phyloP scores from a whole-genome alignment of 2,888 invertebrate species.

The Luperina nickerlii region DNA sequence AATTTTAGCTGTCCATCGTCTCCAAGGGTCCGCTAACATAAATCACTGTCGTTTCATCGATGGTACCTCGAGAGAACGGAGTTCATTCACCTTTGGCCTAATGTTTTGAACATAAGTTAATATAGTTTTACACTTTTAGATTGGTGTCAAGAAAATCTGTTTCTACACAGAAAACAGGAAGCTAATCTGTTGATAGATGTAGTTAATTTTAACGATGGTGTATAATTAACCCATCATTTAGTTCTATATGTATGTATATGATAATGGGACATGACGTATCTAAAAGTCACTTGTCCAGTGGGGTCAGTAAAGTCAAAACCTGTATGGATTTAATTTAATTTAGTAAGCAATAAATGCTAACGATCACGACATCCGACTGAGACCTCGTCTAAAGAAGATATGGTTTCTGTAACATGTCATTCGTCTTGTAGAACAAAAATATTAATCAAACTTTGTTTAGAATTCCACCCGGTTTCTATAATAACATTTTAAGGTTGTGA shows the following conservation, averaged over 20 bases:
- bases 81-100: conserved; percentile 68
- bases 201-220: conserved; percentile 2
- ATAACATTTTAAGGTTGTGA: background rate
- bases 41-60: conserved; percentile 71
- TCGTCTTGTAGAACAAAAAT: background rate
- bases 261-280: background rate
- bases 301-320: background rate
- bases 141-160: conserved; percentile 39
- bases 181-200: background rate
- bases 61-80: conserved; percentile 58
- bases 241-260: background rate
- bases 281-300: conserved; percentile 26
- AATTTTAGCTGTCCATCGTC: conserved; percentile 40
- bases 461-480: background rate
- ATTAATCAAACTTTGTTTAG: background rate
- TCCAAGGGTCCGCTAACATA: conserved; percentile 60
- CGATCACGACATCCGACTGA: background rate
- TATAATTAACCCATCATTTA: background rate
- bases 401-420: too few species aligned
- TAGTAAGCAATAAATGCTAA: background rate
- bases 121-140: conserved; percentile 34
- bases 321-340: background rate
- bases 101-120: conserved; percentile 30
- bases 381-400: too few species aligned
- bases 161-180: conserved; percentile 19